Base-by-base conservation (phyloP, 2,113 vertebrate genomes). In the Accipiter virgatus region DNA sequence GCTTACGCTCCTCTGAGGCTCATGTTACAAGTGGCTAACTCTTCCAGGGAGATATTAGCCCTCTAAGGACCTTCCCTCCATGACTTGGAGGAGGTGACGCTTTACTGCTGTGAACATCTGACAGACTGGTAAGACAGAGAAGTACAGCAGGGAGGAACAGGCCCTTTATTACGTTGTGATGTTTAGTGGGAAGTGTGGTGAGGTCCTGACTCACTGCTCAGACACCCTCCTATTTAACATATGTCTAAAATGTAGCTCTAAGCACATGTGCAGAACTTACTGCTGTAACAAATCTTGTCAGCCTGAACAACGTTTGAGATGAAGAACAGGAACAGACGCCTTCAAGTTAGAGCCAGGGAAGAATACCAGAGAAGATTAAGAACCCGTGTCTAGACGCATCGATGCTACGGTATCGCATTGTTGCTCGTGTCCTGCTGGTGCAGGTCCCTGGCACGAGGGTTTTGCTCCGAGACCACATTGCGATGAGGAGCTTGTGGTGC, bases 121-220 rank as follows among this genome's bases (percentile, higher is more conserved):
- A 14, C 59, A 62, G 81, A 4, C 29, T 50, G 88, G 11, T 61
- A 23, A 53, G 81, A 55, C 18, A 26, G 78, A 61, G 20, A 22
- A 66, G 31, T 8, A 19, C 43, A 53, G 29, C 0, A 32, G 38
- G 78, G 58, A 73, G 58, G 26, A 48, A 31, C 3, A 47, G 72
- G 65, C 52, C 45, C 59, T 47, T 66, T 13, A 34, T 40, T 27
- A 13, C 1, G 34, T n/a, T 65, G 63, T 61, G 90, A 43, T 65
- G 36, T 36, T 40, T 36, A 56, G 73, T 86, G 88, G 90, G 81
- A 95, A 80, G 29, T 40, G 74, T 70, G 73, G 70, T 10, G 48
- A 77, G 82, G 58, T 95, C 82, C 88, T 86, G 95, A 53, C 86
- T 66, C 77, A 34, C 79, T 80, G 70, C 90, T 90, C 82, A 73